These are phyloP conservation scores for Acromyrmex echinatior DNA, from an alignment of 1,140 invertebrate genomes.

Conservation along the genomic window DNA sequence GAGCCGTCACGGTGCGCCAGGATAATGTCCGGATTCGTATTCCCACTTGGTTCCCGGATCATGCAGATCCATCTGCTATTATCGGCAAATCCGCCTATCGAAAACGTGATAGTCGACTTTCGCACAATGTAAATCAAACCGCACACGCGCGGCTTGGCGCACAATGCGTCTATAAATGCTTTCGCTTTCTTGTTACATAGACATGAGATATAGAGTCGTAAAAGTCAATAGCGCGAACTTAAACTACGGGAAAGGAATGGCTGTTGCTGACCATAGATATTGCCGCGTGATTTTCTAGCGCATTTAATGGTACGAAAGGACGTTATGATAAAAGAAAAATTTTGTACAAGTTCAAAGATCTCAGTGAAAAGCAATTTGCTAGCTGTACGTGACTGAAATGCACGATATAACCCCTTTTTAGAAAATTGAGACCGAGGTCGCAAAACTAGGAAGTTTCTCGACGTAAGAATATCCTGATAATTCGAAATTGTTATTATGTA, in stretches of 20 bases:
- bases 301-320: conserved; percentile 34
- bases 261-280: neutral
- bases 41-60: conserved; percentile 78
- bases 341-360: conserved; percentile 46
- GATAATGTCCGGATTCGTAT: conserved; percentile 81
- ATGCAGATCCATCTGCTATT: conserved; percentile 80
- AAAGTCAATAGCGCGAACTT: conserved; percentile 17
- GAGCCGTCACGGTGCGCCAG: conserved; percentile 66
- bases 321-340: conserved; percentile 48
- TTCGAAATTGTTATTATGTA: neutral
- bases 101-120: conserved; percentile 78
- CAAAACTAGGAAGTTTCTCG: neutral
- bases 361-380: conserved; percentile 30
- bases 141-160: conserved; percentile 27
- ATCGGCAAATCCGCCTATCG: conserved; percentile 80
- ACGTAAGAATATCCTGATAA: neutral
- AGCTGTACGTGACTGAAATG: conserved; percentile 46
- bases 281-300: neutral
- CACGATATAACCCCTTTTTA: conserved; percentile 5
- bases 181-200: neutral
- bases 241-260: neutral
- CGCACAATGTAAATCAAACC: conserved; percentile 77
- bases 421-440: conserved; percentile 1
- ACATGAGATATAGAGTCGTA: neutral
- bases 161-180: conserved; percentile 36